A percentile compares a stretch with the other conserved stretches of the same genome.
phyloP scores from a whole-genome alignment of 1,140 invertebrate species.

The Psix sp. region DNA sequence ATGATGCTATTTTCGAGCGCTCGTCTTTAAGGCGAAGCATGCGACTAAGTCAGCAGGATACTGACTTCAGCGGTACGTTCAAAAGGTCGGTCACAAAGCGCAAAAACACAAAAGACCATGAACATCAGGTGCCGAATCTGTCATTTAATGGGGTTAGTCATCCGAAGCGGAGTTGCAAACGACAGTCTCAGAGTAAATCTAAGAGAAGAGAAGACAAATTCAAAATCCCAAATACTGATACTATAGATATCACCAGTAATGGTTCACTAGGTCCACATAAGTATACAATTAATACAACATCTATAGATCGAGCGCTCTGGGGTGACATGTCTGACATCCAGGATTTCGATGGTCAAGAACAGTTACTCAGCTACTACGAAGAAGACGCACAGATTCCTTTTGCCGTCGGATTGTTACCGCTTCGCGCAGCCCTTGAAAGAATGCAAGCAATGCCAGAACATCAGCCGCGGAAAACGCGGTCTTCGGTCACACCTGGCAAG shows the following conservation, averaged over 20 bases:
- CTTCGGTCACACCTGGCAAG: slow-evolving; percentile 68
- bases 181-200: slow-evolving; percentile 37
- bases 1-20: slow-evolving; percentile 40
- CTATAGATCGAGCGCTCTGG: slow-evolving; percentile 71
- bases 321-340: slow-evolving; percentile 74
- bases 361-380: slow-evolving; percentile 67
- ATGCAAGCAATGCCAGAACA: slow-evolving; percentile 76
- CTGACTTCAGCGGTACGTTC: slow-evolving; percentile 50
- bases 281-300: slow-evolving; percentile 48
- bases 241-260: slow-evolving; percentile 25
- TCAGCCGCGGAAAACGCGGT: slow-evolving; percentile 76
- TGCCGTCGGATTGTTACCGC: slow-evolving; percentile 74
- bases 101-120: slow-evolving; percentile 66
- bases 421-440: slow-evolving; percentile 74
- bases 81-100: slow-evolving; percentile 46
- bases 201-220: slow-evolving; percentile 43
- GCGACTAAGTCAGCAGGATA: slow-evolving; percentile 70
- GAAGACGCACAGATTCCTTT: slow-evolving; percentile 74
- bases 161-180: slow-evolving; percentile 24
- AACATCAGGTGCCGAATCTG: slow-evolving; percentile 63
- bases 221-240: slow-evolving; percentile 8
- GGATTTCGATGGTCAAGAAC: slow-evolving; percentile 60
- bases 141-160: slow-evolving; percentile 25
- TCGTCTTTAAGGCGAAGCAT: slow-evolving; percentile 68
- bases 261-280: slow-evolving; percentile 24